Percentiles rank a stretch among this genome's conserved stretches.
Evolutionary conservation across 1,140 invertebrate species (phyloP).

Genomic region (Leptinotarsa defecta): DNA sequence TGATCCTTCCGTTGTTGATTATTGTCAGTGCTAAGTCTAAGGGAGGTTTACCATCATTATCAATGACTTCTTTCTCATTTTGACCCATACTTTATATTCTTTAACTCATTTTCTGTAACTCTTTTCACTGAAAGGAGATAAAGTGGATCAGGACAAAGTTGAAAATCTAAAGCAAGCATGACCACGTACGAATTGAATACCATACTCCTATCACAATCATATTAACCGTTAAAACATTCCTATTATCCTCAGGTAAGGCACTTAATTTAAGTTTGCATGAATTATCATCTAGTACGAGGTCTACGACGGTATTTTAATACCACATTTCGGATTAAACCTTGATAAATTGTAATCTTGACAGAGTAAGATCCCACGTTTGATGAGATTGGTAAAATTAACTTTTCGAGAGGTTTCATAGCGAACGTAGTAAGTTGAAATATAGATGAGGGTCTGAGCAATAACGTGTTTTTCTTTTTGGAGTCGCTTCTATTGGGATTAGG

Average conservation of each 20-base stretch:
- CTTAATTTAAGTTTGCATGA: conserved; percentile 19
- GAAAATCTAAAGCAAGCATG: too few relatives aligned
- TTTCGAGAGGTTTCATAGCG: conserved; percentile 8
- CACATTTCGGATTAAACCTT: background rate
- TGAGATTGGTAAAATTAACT: conserved; percentile 14
- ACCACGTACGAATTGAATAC: too few relatives aligned
- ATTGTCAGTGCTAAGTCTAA: too few relatives aligned
- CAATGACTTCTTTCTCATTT: too few relatives aligned
- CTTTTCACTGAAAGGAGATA: too few relatives aligned
- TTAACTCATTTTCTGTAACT: too few relatives aligned
- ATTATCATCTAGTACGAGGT: background rate
- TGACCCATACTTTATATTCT: too few relatives aligned
- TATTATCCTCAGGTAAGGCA: conserved; percentile 11
- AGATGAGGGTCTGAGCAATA: background rate
- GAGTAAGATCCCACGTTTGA: background rate
- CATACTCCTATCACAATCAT: too few relatives aligned
- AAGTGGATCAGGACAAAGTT: too few relatives aligned
- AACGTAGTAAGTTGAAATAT: background rate
- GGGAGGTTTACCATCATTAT: too few relatives aligned
- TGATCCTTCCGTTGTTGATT: too few relatives aligned
- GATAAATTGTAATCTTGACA: conserved; percentile 7
- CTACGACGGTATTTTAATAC: conserved; percentile 11
- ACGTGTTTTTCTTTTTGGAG: background rate
- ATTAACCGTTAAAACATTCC: background rate
- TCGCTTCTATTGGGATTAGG: background rate